Evolutionary conservation across 2,113 vertebrate genomes (phyloP), one percentile per base, ranked within the genome.

Genomic region (Gopherus flavomarginatus): DNA sequence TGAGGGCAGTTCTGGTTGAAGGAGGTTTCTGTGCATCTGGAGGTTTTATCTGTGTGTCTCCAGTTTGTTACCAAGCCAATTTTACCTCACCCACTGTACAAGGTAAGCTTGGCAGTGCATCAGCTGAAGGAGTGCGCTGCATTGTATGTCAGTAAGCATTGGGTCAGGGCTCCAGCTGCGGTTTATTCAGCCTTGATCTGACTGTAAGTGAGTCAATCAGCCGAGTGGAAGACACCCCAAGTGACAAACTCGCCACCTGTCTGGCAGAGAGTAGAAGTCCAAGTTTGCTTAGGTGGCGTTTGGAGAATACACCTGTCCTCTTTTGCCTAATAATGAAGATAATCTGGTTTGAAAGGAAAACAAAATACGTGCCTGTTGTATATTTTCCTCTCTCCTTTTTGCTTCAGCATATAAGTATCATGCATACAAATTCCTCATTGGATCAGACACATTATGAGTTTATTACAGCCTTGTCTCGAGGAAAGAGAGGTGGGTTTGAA

Each of bases 301-400:
- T 97, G 97, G 89, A 94, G 90, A 72, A 47, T 13, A 69, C 93
- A 90, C 93, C 91, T 93, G 94, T 62, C 87, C 97, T 96, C 96
- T 47, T 5, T 87, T 93, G 97, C 90, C 92, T 94, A 6, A 31
- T 90, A 88, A 93, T 49, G 93, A 94, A 91, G 83, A 2, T 49
- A 80, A 95, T 94, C 87, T 72, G 94, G 84, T 90, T 89, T 5
- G 91, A 91, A 86, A 84, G 91, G 83, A 89, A 94, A 95, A 88
- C 69, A 93, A 86, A 82, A 13, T 90, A 8, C 1, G 2, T 1
- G 89, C 94, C 89, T 49, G 95, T 94, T 81, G 96, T 0, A 88
- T 54, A 22, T 90, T 42, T 24, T 31, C 77, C 83, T 31, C 38
- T 44, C 65, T 80, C 47, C 80, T 83, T 81, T 8, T 89, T 2